phyloP scores from a whole-genome alignment of 2,797 vertebrate species.

The Masticophis lateralis region DNA sequence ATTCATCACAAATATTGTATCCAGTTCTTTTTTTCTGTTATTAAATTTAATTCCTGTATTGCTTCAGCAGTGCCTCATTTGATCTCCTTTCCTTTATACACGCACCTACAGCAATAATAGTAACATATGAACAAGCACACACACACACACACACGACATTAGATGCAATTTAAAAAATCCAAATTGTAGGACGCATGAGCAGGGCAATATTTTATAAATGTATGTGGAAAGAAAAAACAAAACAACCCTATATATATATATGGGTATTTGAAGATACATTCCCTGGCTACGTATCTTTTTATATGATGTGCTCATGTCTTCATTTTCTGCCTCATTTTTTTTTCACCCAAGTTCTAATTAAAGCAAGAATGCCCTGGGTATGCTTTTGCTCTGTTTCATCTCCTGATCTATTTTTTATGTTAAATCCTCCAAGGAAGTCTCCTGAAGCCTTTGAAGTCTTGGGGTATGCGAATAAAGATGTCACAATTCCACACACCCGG shows the following conservation, averaged over 20 bases:
- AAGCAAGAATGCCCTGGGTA: constrained; percentile 62
- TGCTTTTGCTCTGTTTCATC: constrained; percentile 67
- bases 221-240: background rate
- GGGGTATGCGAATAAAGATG: constrained; percentile 73
- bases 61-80: constrained; percentile 4
- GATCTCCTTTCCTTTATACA: constrained; percentile 29
- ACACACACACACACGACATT: constrained; percentile 1
- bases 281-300: background rate
- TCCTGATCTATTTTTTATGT: constrained; percentile 71
- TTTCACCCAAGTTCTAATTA: constrained; percentile 67
- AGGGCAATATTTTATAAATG: constrained; percentile 47
- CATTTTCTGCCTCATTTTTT: constrained; percentile 42
- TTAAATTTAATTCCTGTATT: constrained; percentile 20
- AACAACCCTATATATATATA: constrained; percentile 5
- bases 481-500: constrained; percentile 69
- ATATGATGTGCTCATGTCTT: constrained; percentile 16
- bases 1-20: constrained; percentile 31
- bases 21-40: constrained; percentile 21
- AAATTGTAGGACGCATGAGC: constrained; percentile 28
- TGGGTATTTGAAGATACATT: background rate
- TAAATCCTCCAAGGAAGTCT: constrained; percentile 77
- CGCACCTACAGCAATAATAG: background rate
- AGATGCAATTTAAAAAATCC: constrained; percentile 30
- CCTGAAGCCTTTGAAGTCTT: constrained; percentile 80
- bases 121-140: background rate